These are phyloP conservation scores for Melikaiella ostensackeni DNA, from an alignment of 2,888 invertebrate genomes.

Conservation along the genomic window DNA sequence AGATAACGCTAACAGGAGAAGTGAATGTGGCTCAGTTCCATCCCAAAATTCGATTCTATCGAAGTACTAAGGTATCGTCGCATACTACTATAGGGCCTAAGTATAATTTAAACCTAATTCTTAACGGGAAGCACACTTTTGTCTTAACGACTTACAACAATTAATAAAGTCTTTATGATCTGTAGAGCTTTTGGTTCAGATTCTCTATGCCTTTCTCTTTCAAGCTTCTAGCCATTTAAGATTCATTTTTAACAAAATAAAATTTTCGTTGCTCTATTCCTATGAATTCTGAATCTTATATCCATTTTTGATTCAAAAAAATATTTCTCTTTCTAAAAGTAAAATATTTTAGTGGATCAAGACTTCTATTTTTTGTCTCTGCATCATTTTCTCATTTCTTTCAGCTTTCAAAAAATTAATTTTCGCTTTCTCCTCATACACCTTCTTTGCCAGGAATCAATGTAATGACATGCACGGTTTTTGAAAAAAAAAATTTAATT, in stretches of 20 bases:
- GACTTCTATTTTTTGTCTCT: not conserved
- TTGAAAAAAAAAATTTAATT: not conserved
- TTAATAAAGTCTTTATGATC: slow-evolving; percentile 56
- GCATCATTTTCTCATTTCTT: not conserved
- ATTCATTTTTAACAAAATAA: not conserved
- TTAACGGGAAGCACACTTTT: slow-evolving; percentile 51
- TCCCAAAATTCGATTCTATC: slow-evolving; percentile 59
- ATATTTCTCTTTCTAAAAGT: not conserved
- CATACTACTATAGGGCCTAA: slow-evolving; percentile 60
- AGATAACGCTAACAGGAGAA: slow-evolving; percentile 46
- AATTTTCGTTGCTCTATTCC: not conserved
- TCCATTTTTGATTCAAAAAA: slow-evolving; percentile 1
- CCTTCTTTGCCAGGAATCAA: slow-evolving; percentile 54
- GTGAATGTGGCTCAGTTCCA: slow-evolving; percentile 56
- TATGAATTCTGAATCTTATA: not conserved
- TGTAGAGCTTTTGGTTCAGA: slow-evolving; percentile 59
- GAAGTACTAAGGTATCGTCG: slow-evolving; percentile 52
- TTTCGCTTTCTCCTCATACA: slow-evolving; percentile 11
- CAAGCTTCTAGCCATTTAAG: not conserved
- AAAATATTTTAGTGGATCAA: not conserved
- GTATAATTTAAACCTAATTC: slow-evolving; percentile 55
- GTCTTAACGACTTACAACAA: slow-evolving; percentile 52
- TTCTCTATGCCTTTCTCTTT: slow-evolving; percentile 43
- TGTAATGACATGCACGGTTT: slow-evolving; percentile 41
- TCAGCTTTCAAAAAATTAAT: not conserved